Conservation (phyloP, 23 tunicate genomes). For the Trididemnum clinides region DNA sequence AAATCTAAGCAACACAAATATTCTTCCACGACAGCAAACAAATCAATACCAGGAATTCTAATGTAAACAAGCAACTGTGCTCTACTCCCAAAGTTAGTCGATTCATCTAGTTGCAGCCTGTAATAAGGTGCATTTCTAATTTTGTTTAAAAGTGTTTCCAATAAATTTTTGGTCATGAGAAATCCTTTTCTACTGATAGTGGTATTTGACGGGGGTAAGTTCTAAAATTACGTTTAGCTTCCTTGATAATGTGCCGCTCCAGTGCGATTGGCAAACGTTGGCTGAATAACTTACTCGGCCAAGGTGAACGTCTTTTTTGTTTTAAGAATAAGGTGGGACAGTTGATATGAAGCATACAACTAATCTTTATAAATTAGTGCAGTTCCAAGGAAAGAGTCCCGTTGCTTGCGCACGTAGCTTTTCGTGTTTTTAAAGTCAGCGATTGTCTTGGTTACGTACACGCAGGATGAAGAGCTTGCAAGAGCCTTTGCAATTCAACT, state of each 20-base stretch:
- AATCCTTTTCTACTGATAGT: slow-evolving; percentile 16
- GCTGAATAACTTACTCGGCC: slow-evolving; percentile 48
- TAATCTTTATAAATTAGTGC: slow-evolving; percentile 30
- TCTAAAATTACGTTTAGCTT: slow-evolving; percentile 41
- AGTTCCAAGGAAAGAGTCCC: slow-evolving; percentile 23
- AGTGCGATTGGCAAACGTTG: slow-evolving; percentile 48
- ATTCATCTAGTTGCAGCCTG: slow-evolving; percentile 58
- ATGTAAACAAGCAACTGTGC: slow-evolving; percentile 51
- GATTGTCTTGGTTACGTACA: slow-evolving; percentile 4
- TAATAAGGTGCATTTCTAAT: slow-evolving; percentile 32
- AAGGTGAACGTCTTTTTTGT: slow-evolving; percentile 4
- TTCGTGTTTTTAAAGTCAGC: slow-evolving; percentile 28
- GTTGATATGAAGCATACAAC: slow-evolving; percentile 37
- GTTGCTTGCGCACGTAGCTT: too few relatives aligned
- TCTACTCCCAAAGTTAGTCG: slow-evolving; percentile 41
- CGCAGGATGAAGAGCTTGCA: too few relatives aligned
- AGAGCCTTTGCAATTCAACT: slow-evolving; percentile 44
- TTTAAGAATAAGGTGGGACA: slow-evolving; percentile 20
- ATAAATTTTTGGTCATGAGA: slow-evolving; percentile 39
- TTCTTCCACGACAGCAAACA: slow-evolving; percentile 20
- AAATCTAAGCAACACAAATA: slow-evolving; percentile 54
- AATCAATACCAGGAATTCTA: slow-evolving; percentile 54
- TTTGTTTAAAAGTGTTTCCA: slow-evolving; percentile 38
- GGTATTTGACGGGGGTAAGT: slow-evolving; percentile 8
- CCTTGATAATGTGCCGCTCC: slow-evolving; percentile 39